Base-by-base conservation (phyloP, 2,888 invertebrate genomes). In the Philopedon plagiatum region DNA sequence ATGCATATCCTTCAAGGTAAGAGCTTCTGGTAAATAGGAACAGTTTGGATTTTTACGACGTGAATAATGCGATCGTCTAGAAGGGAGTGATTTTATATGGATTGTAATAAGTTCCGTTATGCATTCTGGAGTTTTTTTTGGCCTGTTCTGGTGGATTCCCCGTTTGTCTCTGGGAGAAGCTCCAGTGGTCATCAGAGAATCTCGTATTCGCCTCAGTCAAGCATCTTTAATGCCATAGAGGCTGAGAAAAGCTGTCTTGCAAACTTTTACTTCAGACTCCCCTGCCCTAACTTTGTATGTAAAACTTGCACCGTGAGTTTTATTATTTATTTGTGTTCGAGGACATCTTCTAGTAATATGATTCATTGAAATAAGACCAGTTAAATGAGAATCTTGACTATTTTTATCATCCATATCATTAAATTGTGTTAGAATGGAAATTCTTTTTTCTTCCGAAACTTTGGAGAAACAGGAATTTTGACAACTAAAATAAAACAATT, bases 331-430 rank as follows among this genome's bases (percentile, higher is more conserved):
- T 19, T 65, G 56, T n/a, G 29, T 54, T 67, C 54, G 67, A 61
- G 67, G 56, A 21, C 41, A 46, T 34, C 21, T 34, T 21, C 57
- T 34, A 57, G 4, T 57, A 37, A 57, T 70, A 56, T 64, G 69
- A 60, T 51, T 46, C 60, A 61, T 61, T 61, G 71, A 51, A 56
- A 44, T 56, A 21, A 67, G 60, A 41, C 61, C 54, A 41, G 61
- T 54, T 67, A 66, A 71, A 67, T 71, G 66, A 21, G 66, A 71
- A 34, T 71, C 66, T 51, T 64, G 58, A 54, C 58, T 62, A 51
- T 69, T 58, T 60, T 70, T 70, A 49, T 68, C 58, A 34, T 69
- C 29, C 29, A 29, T 29, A 29, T 29, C 29, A 29, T 29, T n/a
- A n/a, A n/a, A n/a, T n/a, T n/a, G n/a, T n/a, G n/a, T n/a, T n/a